A percentile compares a stretch with the other conserved stretches of the same genome.
These are phyloP conservation scores for Drosophila pseudoananassae DNA, from an alignment of 1,140 invertebrate species.

Conservation along the genomic window DNA sequence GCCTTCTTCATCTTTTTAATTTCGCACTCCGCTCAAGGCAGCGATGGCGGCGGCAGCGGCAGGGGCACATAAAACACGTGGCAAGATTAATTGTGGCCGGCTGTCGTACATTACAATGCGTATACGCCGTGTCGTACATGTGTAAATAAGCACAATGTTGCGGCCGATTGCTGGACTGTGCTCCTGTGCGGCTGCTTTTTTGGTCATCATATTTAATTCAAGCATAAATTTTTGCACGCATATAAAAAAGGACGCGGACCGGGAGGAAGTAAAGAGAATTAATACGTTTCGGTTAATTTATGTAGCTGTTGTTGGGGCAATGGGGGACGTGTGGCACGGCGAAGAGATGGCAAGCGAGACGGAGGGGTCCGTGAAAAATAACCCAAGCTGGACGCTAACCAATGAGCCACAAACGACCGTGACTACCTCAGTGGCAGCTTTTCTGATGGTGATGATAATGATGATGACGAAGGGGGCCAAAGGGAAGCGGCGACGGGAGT, in stretches of 20 bases:
- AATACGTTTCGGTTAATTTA: conserved; percentile 82
- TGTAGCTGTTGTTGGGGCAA: conserved; percentile 35
- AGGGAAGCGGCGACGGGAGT: not conserved
- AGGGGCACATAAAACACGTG: conserved; percentile 67
- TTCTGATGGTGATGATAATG: conserved; percentile 22
- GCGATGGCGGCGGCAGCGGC: not conserved
- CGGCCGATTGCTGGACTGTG: conserved; percentile 26
- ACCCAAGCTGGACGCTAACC: conserved; percentile 53
- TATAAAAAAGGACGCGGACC: conserved; percentile 61
- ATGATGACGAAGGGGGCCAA: conserved; percentile 27
- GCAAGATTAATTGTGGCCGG: conserved; percentile 77
- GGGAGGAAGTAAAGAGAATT: conserved; percentile 70
- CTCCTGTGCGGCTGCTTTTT: conserved; percentile 71
- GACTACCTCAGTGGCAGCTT: conserved; percentile 34
- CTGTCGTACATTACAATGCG: conserved; percentile 77
- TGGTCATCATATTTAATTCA: conserved; percentile 82
- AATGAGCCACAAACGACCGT: conserved; percentile 80
- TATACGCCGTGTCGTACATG: conserved; percentile 78
- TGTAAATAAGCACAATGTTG: conserved; percentile 70
- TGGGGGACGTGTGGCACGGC: not conserved
- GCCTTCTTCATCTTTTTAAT: not conserved
- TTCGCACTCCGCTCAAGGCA: conserved; percentile 1
- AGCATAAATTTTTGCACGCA: conserved; percentile 81
- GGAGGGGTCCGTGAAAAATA: conserved; percentile 67
- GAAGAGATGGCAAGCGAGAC: not conserved